Evolutionary conservation across 1,140 invertebrate species (phyloP).

Genomic region (Chironomus tepperi): DNA sequence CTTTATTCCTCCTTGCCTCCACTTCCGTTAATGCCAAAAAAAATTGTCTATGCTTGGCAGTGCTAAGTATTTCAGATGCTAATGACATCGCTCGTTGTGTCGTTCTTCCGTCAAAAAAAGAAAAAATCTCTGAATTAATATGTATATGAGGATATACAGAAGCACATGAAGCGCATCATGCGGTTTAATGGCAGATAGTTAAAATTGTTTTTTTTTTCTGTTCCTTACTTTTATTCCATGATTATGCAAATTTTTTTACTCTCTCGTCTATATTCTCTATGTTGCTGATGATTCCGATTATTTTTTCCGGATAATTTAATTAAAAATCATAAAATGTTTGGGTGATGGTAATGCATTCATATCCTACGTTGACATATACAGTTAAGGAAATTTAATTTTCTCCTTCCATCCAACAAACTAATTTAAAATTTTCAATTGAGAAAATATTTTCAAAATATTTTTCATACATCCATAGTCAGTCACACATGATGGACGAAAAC

Average conservation of each 20-base stretch:
- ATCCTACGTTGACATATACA: not conserved
- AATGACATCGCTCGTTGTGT: not conserved
- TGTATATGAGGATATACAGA: not conserved
- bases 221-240: not conserved
- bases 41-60: not conserved
- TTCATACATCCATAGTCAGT: too few relatives aligned
- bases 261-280: not conserved
- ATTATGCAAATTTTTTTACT: conserved; percentile 19
- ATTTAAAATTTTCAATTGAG: conserved; percentile 13
- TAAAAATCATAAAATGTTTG: not conserved
- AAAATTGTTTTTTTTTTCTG: not conserved
- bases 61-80: not conserved
- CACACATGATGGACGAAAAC: too few relatives aligned
- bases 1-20: too few relatives aligned
- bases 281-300: not conserved
- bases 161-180: conserved; percentile 13
- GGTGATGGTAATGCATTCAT: not conserved
- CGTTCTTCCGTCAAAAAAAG: conserved; percentile 8
- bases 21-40: not conserved
- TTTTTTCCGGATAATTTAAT: conserved; percentile 18
- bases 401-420: not conserved
- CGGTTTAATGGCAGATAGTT: conserved; percentile 12
- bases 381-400: conserved; percentile 14
- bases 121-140: not conserved
- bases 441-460: conserved; percentile 10